phyloP scores from a whole-genome alignment of 2,888 invertebrate species.

The Drosophila pseudotalamancana region DNA sequence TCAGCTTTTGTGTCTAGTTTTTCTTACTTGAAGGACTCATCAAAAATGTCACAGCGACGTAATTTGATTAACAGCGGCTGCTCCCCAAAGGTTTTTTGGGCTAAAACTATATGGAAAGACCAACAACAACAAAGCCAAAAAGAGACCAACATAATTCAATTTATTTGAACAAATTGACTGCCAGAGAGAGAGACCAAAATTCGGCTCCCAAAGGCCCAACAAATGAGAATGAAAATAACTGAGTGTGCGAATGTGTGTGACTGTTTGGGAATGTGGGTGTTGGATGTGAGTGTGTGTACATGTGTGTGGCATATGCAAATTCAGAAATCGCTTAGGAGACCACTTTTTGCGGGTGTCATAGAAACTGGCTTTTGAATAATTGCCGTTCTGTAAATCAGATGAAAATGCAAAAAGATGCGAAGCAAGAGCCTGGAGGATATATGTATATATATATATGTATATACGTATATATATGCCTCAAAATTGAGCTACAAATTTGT shows the following conservation, averaged over 20 bases:
- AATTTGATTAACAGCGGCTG: conserved; percentile 48
- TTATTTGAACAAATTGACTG: conserved; percentile 75
- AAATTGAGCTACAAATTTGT: conserved; percentile 9
- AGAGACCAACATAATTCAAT: conserved; percentile 70
- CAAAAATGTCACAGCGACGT: conserved; percentile 34
- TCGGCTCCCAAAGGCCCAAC: conserved; percentile 38
- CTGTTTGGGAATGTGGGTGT: conserved; percentile 3
- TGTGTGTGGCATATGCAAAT: conserved; percentile 69
- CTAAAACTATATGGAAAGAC: conserved; percentile 38
- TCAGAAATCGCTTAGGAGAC: conserved; percentile 70
- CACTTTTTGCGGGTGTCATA: conserved; percentile 54
- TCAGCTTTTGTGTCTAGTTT: too few relatives aligned
- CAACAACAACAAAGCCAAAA: conserved; percentile 16
- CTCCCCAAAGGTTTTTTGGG: conserved; percentile 29
- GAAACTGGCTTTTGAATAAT: conserved; percentile 63
- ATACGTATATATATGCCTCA: too few relatives aligned
- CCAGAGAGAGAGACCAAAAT: conserved; percentile 41
- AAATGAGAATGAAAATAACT: conserved; percentile 28
- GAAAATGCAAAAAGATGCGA: conserved; percentile 18
- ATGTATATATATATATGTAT: too few relatives aligned
- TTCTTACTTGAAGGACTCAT: conserved; percentile 23
- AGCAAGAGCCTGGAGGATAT: conserved; percentile 1
- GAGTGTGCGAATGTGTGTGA: neutral
- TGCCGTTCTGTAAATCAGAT: conserved; percentile 48
- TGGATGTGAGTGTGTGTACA: neutral